These are phyloP conservation scores for Pandemis corylana DNA, from an alignment of 2,888 invertebrate genomes.

Conservation along the genomic window DNA sequence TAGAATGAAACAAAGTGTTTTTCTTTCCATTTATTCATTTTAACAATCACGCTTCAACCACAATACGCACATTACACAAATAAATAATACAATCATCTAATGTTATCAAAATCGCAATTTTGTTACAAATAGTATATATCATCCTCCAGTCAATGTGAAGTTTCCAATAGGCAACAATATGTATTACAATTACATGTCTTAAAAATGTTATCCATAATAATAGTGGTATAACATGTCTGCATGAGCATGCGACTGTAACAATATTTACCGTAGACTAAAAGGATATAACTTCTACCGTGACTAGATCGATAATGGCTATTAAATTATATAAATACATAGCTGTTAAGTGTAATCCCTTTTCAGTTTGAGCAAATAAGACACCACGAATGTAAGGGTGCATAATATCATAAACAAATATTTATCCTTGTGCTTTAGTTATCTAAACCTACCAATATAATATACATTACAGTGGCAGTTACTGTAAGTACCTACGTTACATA, in stretches of 20 bases:
- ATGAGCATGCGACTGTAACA: constrained; percentile 14
- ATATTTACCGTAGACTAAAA: not conserved
- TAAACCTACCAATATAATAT: constrained; percentile 61
- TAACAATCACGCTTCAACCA: constrained; percentile 52
- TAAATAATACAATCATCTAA: constrained; percentile 46
- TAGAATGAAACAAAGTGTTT: constrained; percentile 20
- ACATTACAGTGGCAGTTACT: constrained; percentile 64
- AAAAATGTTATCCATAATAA: constrained; percentile 15
- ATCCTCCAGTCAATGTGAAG: constrained; percentile 38
- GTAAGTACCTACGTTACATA: constrained; percentile 51
- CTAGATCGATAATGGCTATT: constrained; percentile 10
- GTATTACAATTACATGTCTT: constrained; percentile 32
- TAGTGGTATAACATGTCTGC: constrained; percentile 7
- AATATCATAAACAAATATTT: constrained; percentile 45
- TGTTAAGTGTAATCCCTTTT: constrained; percentile 53
- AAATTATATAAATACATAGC: constrained; percentile 30
- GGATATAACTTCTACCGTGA: not conserved
- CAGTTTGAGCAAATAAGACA: constrained; percentile 74
- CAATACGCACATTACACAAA: constrained; percentile 51
- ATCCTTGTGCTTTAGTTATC: constrained; percentile 56
- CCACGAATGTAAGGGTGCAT: constrained; percentile 52
- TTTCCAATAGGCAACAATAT: constrained; percentile 20
- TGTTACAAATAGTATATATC: constrained; percentile 16
- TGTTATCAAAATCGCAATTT: constrained; percentile 37
- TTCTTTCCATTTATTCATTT: constrained; percentile 49